Conservation (phyloP, 1,140 invertebrate genomes). For the Drosophila lini region DNA sequence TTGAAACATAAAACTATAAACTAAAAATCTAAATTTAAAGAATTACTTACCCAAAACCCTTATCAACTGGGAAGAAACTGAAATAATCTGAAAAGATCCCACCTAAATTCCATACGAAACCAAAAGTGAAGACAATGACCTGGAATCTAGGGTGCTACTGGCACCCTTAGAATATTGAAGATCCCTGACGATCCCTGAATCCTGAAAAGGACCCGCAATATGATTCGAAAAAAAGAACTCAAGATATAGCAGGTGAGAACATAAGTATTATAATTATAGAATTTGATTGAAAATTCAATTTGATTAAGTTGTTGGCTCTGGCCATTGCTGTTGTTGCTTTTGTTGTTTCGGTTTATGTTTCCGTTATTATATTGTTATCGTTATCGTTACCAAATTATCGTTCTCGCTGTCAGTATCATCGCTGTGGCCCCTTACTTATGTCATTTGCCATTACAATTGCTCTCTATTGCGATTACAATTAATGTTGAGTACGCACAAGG, state of each 20-base stretch:
- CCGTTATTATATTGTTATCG: slow-evolving; percentile 15
- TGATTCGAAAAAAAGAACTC: slow-evolving; percentile 17
- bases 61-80: background rate
- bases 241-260: slow-evolving; percentile 15
- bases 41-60: no score
- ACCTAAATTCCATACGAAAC: background rate
- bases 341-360: slow-evolving; percentile 22
- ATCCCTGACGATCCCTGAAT: background rate
- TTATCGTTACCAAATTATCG: slow-evolving; percentile 36
- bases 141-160: slow-evolving; percentile 1
- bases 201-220: background rate
- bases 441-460: slow-evolving; percentile 62
- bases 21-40: background rate
- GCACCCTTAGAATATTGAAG: background rate
- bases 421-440: slow-evolving; percentile 36
- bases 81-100: background rate
- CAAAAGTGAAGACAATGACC: background rate
- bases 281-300: slow-evolving; percentile 19
- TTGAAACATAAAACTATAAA: background rate
- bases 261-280: background rate
- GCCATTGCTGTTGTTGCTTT: slow-evolving; percentile 33
- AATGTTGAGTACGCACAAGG: slow-evolving; percentile 39
- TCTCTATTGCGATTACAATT: slow-evolving; percentile 42
- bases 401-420: slow-evolving; percentile 43
- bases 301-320: slow-evolving; percentile 35